phyloP scores from a whole-genome alignment of 2,113 vertebrate species.

The Dicerorhinus sumatrensis region DNA sequence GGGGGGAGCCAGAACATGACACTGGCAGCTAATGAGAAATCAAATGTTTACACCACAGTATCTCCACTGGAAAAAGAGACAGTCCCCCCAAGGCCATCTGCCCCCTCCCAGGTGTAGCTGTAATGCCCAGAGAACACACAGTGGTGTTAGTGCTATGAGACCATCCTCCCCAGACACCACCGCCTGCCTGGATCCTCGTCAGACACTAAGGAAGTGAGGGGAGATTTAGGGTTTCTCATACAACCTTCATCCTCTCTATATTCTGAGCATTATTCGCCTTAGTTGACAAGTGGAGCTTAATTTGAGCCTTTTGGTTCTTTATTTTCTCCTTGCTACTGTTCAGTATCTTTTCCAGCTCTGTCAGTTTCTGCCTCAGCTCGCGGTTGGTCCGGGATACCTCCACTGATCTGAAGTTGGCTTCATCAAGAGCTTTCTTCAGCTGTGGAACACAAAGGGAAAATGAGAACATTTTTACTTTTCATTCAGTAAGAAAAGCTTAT shows the following conservation, averaged over 20 bases:
- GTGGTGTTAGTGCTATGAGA: background rate
- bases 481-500: background rate
- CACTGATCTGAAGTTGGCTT: conserved; percentile 78
- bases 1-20: background rate
- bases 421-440: conserved; percentile 86
- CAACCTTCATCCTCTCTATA: conserved; percentile 80
- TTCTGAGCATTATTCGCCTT: conserved; percentile 77
- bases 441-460: conserved; percentile 58
- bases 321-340: conserved; percentile 82
- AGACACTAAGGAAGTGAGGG: background rate
- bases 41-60: background rate
- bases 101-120: background rate
- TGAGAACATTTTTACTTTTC: background rate
- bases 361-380: conserved; percentile 83
- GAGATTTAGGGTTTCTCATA: background rate
- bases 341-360: conserved; percentile 79
- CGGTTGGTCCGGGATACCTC: conserved; percentile 85
- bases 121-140: background rate
- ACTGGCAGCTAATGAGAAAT: background rate
- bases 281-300: conserved; percentile 76
- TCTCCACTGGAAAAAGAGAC: background rate
- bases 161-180: background rate
- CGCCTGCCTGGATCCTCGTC: background rate
- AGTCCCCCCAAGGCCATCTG: background rate
- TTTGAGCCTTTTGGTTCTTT: conserved; percentile 81